Evolutionary conservation across 2,797 vertebrate genomes (phyloP).

Genomic region (Notamacropus eugenii): DNA sequence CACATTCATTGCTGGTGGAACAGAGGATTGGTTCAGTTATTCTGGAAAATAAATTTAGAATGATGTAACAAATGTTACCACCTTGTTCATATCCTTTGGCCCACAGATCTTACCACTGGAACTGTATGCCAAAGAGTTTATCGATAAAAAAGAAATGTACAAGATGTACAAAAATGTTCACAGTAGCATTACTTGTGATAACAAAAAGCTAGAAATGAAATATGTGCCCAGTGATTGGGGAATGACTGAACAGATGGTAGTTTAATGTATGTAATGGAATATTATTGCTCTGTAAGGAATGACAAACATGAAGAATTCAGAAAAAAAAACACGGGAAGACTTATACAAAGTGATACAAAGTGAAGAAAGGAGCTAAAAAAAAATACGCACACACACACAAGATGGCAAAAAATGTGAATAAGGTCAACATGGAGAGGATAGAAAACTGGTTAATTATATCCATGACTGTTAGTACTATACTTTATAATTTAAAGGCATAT

Average conservation of each 20-base stretch:
- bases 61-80: neutral
- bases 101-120: neutral
- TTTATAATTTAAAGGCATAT: neutral
- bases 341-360: neutral
- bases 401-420: neutral
- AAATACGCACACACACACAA: neutral
- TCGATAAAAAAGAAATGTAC: neutral
- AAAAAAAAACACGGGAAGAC: neutral
- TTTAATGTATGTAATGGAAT: neutral
- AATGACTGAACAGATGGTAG: neutral
- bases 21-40: neutral
- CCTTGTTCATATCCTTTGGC: neutral
- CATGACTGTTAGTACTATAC: neutral
- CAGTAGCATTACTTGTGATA: neutral
- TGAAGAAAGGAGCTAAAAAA: neutral
- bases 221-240: neutral
- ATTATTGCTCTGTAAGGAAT: neutral
- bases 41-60: neutral
- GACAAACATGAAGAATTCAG: neutral
- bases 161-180: neutral
- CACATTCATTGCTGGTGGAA: neutral
- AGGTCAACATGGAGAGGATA: neutral
- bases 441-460: neutral
- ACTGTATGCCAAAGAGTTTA: neutral
- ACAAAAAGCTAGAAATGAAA: neutral